Conservation (phyloP, 2,888 invertebrate species). For the Gymnoscelis rufifasciata region DNA sequence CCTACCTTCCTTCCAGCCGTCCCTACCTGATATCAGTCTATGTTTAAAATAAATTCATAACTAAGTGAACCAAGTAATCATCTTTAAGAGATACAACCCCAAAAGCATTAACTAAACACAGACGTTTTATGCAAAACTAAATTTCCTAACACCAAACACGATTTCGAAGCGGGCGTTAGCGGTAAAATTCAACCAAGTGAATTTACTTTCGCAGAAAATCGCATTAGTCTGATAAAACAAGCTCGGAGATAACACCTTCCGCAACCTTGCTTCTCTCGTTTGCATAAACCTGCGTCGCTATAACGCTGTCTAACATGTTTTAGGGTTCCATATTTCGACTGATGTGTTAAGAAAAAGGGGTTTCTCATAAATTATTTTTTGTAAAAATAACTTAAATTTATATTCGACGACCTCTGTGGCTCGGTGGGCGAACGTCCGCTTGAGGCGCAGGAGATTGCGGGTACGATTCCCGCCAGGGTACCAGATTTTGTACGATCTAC, state of each 20-base stretch:
- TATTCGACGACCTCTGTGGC: no score
- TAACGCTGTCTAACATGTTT: slow-evolving; percentile 1
- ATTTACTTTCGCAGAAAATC: slow-evolving; percentile 18
- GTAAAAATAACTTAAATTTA: no score
- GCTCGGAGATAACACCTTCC: slow-evolving; percentile 18
- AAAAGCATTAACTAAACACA: slow-evolving; percentile 1
- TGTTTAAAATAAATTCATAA: not conserved
- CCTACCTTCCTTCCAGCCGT: no score
- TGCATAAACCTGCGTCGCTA: slow-evolving; percentile 13
- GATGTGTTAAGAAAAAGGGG: no score
- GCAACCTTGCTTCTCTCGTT: slow-evolving; percentile 20
- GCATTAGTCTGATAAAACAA: slow-evolving; percentile 22
- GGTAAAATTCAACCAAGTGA: slow-evolving; percentile 13
- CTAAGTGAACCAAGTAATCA: no score
- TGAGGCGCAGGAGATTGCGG: no score
- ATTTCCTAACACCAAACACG: slow-evolving; percentile 1
- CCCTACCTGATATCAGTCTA: no score
- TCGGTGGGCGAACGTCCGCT: no score
- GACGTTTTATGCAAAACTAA: slow-evolving; percentile 1
- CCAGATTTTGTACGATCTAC: no score
- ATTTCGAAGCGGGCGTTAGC: slow-evolving; percentile 5
- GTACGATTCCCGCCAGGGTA: no score
- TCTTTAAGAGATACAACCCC: no score
- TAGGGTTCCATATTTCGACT: not conserved
- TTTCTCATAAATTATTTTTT: no score